phyloP scores from a whole-genome alignment of 2,888 invertebrate genomes.

The Amphimallon solstitiale region DNA sequence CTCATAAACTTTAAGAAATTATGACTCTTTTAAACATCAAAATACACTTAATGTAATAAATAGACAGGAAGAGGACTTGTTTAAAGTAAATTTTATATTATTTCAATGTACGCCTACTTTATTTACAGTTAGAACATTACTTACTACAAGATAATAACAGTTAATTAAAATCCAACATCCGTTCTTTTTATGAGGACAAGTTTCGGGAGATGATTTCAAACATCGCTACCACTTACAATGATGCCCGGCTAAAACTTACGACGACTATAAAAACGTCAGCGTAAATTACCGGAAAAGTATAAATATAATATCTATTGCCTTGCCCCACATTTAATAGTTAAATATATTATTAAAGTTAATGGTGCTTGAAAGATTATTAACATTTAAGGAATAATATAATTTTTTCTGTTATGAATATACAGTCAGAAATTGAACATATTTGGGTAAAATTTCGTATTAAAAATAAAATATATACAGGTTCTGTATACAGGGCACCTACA shows the following conservation, averaged over 20 bases:
- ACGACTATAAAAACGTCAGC: constrained; percentile 25
- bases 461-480: no score
- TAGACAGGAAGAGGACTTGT: no score
- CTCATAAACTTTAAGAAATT: no score
- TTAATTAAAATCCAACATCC: constrained; percentile 20
- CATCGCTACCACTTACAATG: not conserved
- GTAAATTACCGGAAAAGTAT: constrained; percentile 31
- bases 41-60: no score
- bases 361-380: constrained; percentile 20
- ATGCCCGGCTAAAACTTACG: constrained; percentile 1
- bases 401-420: no score
- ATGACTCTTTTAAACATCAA: no score
- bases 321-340: constrained; percentile 1
- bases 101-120: no score
- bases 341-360: not conserved
- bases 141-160: constrained; percentile 21
- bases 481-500: no score
- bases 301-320: constrained; percentile 7
- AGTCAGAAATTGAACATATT: no score
- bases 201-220: not conserved
- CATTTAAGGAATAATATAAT: no score
- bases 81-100: no score
- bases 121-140: constrained; percentile 6
- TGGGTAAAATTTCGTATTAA: no score
- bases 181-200: constrained; percentile 3